Percentiles rank a stretch among this genome's conserved stretches.
phyloP scores from a whole-genome alignment of 53 echinoderm and acorn worm species.

The Henricia sp. region DNA sequence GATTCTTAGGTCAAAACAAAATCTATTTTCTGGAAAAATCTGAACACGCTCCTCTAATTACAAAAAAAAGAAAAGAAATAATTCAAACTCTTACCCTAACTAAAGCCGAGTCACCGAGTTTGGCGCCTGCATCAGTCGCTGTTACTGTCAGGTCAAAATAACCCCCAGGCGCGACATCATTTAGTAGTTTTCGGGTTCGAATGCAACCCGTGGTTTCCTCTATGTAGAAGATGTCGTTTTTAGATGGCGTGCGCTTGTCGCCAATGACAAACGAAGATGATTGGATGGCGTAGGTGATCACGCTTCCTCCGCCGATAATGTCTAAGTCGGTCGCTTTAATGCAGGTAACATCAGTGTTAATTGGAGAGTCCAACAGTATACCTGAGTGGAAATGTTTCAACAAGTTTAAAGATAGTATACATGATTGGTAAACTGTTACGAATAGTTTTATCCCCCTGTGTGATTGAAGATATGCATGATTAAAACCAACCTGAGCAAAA shows the following conservation, averaged over 20 bases:
- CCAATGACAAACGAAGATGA: slow-evolving; percentile 52
- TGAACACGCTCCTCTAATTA: too few species aligned
- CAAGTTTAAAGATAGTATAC: too few species aligned
- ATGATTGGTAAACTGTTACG: too few species aligned
- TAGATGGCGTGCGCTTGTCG: slow-evolving; percentile 18
- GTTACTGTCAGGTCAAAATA: slow-evolving; percentile 83
- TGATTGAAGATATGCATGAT: too few species aligned
- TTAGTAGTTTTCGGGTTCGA: slow-evolving; percentile 49
- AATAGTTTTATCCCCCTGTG: too few species aligned
- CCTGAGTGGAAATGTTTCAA: too few species aligned
- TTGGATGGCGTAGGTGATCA: slow-evolving; percentile 59
- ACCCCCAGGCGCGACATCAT: slow-evolving; percentile 44
- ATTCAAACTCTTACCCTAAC: slow-evolving; percentile 80
- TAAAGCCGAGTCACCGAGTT: slow-evolving; percentile 38
- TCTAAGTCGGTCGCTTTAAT: slow-evolving; percentile 73
- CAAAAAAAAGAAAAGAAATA: too few species aligned
- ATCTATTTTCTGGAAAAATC: too few species aligned
- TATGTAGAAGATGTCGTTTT: slow-evolving; percentile 60
- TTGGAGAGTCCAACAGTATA: slow-evolving; percentile 58
- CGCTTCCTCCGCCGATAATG: slow-evolving; percentile 36
- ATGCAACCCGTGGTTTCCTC: slow-evolving; percentile 68
- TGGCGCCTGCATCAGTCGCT: slow-evolving; percentile 68
- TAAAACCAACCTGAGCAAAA: too few species aligned
- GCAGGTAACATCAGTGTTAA: slow-evolving; percentile 31
- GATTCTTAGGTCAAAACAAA: too few species aligned